phyloP scores from a whole-genome alignment of 2,797 vertebrate genomes.

The Octomys mimax region DNA sequence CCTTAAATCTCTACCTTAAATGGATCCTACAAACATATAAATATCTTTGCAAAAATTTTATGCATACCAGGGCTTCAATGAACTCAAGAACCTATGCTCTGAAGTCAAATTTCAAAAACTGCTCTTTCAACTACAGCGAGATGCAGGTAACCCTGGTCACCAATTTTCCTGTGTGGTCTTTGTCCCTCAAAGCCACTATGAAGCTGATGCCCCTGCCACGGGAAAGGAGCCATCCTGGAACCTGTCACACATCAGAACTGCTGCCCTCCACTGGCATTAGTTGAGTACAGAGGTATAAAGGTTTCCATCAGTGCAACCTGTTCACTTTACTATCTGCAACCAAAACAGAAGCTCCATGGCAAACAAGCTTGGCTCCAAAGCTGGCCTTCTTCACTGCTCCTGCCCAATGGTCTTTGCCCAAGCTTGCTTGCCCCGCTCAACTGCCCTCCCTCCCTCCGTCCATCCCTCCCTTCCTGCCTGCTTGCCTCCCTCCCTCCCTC shows the following conservation, averaged over 20 bases:
- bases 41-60: not conserved
- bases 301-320: not conserved
- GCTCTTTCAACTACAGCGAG: not conserved
- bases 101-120: conserved; percentile 10
- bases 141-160: not conserved
- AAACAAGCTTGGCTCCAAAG: no score
- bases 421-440: not conserved
- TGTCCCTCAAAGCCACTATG: not conserved
- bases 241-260: not conserved
- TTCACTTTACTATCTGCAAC: not conserved
- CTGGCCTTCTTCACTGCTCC: not conserved
- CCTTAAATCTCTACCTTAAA: not conserved
- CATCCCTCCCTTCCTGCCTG: no score
- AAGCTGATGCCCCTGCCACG: not conserved
- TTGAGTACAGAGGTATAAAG: not conserved
- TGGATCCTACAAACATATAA: not conserved
- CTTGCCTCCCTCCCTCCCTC: no score
- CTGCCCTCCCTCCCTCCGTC: no score
- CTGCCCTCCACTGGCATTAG: not conserved
- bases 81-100: not conserved
- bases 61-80: not conserved
- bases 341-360: not conserved
- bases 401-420: not conserved
- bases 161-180: not conserved
- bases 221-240: not conserved